Conservation (phyloP, 2,888 invertebrate species). For the Petrolisthes cinctipes region DNA sequence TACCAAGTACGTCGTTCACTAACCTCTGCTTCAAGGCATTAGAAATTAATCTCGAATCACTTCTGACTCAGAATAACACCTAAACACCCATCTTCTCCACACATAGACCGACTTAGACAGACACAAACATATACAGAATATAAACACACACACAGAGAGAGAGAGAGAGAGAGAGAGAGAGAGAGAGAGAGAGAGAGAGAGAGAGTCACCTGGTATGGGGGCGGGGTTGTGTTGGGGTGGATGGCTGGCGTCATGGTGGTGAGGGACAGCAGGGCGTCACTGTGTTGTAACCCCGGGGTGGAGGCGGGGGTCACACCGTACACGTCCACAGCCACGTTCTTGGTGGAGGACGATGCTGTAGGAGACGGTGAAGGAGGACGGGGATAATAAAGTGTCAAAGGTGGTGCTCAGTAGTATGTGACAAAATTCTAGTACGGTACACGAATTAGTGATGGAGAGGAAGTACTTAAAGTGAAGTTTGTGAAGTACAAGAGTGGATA, state of each 20-base stretch:
- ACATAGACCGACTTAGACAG: no score
- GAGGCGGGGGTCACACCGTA: slow-evolving; percentile 52
- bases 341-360: slow-evolving; percentile 49
- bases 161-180: slow-evolving; percentile 10
- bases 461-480: no score
- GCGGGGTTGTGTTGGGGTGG: slow-evolving; percentile 22
- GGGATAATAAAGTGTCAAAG: neutral
- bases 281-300: slow-evolving; percentile 39
- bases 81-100: no score
- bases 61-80: no score
- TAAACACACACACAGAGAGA: neutral
- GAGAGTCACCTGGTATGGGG: slow-evolving; percentile 30
- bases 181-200: neutral
- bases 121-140: no score
- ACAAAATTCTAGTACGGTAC: no score
- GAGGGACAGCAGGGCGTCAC: slow-evolving; percentile 42
- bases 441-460: no score
- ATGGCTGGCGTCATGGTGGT: slow-evolving; percentile 43
- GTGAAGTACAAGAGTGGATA: no score
- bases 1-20: no score
- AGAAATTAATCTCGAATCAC: no score
- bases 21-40: no score
- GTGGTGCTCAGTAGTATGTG: neutral
- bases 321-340: slow-evolving; percentile 45
- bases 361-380: neutral